These are phyloP conservation scores for Syrmaticus mikado DNA, from an alignment of 2,113 vertebrate genomes.

Conservation along the genomic window DNA sequence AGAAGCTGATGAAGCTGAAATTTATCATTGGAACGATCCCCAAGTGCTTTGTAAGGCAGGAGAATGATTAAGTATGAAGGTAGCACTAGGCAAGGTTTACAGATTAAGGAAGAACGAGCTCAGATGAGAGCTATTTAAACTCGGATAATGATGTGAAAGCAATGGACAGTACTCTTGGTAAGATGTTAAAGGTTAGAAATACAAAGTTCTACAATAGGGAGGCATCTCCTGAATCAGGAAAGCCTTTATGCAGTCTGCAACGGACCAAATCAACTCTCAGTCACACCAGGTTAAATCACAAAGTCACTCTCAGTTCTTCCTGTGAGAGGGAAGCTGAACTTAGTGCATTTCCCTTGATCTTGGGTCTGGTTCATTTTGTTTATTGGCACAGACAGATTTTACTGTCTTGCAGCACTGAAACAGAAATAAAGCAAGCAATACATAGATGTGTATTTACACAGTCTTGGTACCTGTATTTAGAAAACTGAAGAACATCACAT, in stretches of 20 bases:
- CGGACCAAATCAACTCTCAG: slow-evolving; percentile 48
- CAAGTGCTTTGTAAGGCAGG: slow-evolving; percentile 51
- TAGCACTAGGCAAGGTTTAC: slow-evolving; percentile 57
- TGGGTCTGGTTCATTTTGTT: accelerated
- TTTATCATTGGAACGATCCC: slow-evolving; percentile 66
- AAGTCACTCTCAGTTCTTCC: neutral
- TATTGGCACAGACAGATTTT: neutral
- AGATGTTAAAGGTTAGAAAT: slow-evolving; percentile 69
- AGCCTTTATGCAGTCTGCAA: slow-evolving; percentile 27
- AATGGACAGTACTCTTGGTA: slow-evolving; percentile 52
- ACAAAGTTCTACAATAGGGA: slow-evolving; percentile 45
- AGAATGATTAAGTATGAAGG: slow-evolving; percentile 71
- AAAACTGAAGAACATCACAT: accelerated
- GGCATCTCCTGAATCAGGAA: slow-evolving; percentile 21
- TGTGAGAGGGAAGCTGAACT: neutral
- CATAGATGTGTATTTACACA: accelerated
- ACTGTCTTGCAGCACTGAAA: neutral
- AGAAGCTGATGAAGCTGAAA: slow-evolving; percentile 71
- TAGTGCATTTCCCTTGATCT: neutral
- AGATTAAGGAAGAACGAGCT: slow-evolving; percentile 55
- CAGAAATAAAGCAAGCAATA: neutral
- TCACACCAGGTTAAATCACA: slow-evolving; percentile 40
- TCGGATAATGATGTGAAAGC: slow-evolving; percentile 65
- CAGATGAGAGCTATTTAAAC: slow-evolving; percentile 49
- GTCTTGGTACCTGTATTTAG: neutral